Percentiles rank a stretch among this genome's conserved stretches.
Evolutionary conservation across 2,797 vertebrate genomes (phyloP).

Genomic region (Lagocephalus sceleratus): DNA sequence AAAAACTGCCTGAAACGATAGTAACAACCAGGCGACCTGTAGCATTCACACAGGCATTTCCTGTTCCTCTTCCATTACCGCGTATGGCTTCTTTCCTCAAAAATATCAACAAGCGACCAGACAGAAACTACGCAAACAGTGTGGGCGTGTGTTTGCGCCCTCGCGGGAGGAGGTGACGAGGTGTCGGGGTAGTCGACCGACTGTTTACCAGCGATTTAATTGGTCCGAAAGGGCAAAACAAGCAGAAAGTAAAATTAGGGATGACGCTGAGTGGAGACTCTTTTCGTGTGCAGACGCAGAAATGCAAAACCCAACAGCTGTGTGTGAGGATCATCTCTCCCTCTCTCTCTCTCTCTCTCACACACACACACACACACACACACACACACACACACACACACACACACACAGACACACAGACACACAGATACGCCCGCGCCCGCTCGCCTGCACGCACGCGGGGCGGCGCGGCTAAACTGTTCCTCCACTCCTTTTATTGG

Average conservation of each 20-base stretch:
- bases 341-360: too few species aligned
- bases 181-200: conserved; percentile 10
- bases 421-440: background rate
- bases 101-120: conserved; percentile 10
- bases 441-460: background rate
- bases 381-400: background rate
- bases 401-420: background rate
- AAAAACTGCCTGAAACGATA: background rate
- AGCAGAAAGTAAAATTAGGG: conserved; percentile 6
- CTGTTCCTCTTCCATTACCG: conserved; percentile 1
- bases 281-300: conserved; percentile 27
- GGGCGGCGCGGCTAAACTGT: conserved; percentile 81
- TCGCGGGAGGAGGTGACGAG: conserved; percentile 19
- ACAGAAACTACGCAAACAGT: conserved; percentile 16
- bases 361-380: conserved; percentile 5
- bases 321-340: conserved; percentile 11
- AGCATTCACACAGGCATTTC: background rate
- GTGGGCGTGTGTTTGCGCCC: conserved; percentile 34
- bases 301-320: conserved; percentile 52
- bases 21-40: background rate
- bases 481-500: conserved; percentile 80
- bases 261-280: conserved; percentile 21
- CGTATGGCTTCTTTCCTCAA: conserved; percentile 5
- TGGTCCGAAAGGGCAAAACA: conserved; percentile 1
- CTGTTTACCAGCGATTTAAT: conserved; percentile 23